These are phyloP conservation scores for Brachyalestes nurse DNA, from an alignment of 2,797 vertebrate genomes.

Conservation along the genomic window DNA sequence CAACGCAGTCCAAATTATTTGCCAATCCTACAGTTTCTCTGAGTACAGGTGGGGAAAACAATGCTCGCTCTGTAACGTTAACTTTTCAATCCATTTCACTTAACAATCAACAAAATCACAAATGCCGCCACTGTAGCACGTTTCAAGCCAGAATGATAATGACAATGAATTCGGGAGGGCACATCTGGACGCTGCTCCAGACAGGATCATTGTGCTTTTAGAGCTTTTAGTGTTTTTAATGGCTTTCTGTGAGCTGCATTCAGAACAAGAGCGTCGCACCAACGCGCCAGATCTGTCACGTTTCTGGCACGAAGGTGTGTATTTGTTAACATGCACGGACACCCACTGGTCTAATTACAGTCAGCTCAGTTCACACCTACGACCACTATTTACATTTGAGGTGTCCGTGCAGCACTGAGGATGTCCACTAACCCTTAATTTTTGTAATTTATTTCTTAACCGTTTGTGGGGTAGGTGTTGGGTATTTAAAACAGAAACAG, in stretches of 20 bases:
- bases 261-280: slow-evolving; percentile 66
- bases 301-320: slow-evolving; percentile 57
- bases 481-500: too few species aligned
- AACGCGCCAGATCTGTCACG: slow-evolving; percentile 77
- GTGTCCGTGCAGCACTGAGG: not conserved
- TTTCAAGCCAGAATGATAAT: slow-evolving; percentile 74
- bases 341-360: not conserved
- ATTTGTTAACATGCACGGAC: slow-evolving; percentile 47
- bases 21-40: too few species aligned
- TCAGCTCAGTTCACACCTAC: not conserved
- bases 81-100: too few species aligned
- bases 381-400: too few species aligned
- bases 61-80: too few species aligned
- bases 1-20: too few species aligned
- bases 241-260: slow-evolving; percentile 66
- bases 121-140: too few species aligned
- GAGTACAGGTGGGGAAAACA: too few species aligned
- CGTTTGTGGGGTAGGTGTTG: too few species aligned
- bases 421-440: too few species aligned
- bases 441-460: too few species aligned
- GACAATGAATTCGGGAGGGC: slow-evolving; percentile 73
- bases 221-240: slow-evolving; percentile 43
- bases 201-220: slow-evolving; percentile 35
- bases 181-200: slow-evolving; percentile 74
- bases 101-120: too few species aligned